A percentile compares a stretch with the other conserved stretches of the same genome.
These are phyloP conservation scores for Carlito syrichta DNA, from an alignment of 2,113 vertebrate genomes.

Conservation along the genomic window DNA sequence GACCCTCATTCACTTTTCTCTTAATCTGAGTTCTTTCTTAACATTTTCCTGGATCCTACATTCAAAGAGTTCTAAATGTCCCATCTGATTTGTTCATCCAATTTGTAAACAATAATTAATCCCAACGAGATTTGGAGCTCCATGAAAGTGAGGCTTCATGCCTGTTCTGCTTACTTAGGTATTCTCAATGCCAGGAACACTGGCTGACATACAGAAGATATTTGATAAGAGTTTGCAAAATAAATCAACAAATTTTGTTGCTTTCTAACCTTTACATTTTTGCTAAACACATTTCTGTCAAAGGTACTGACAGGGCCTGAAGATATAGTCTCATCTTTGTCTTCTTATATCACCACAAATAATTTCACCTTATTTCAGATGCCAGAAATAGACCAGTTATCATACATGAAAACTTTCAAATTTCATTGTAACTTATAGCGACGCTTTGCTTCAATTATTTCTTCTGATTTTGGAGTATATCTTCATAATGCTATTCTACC, in stretches of 20 bases:
- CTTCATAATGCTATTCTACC: not conserved
- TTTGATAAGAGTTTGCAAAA: not conserved
- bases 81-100: too few relatives aligned
- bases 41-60: not conserved
- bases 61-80: not conserved
- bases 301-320: not conserved
- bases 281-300: not conserved
- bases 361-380: not conserved
- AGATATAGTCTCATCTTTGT: not conserved
- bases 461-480: not conserved
- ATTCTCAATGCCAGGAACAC: not conserved
- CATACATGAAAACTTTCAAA: not conserved
- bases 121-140: not conserved
- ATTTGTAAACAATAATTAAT: not conserved
- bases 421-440: not conserved
- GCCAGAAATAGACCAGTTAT: too few relatives aligned
- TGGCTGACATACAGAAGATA: not conserved
- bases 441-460: not conserved
- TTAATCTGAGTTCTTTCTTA: not conserved
- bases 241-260: not conserved
- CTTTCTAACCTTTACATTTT: not conserved
- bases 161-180: not conserved
- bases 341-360: not conserved
- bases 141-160: too few relatives aligned
- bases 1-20: not conserved